These are phyloP conservation scores for Phengaris alcon DNA, from an alignment of 2,888 invertebrate species.

Conservation along the genomic window DNA sequence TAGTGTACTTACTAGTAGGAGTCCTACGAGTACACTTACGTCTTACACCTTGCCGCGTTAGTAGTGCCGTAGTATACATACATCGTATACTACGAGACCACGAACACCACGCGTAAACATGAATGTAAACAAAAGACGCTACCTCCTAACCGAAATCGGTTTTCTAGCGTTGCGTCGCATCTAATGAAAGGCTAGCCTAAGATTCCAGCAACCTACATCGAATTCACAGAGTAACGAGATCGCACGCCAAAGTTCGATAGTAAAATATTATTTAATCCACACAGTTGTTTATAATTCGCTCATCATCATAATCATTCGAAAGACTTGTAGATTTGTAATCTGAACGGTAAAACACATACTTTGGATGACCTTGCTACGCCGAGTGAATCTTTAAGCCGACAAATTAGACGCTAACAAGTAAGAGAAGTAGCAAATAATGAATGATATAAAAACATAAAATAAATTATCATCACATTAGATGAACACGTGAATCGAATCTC, in stretches of 20 bases:
- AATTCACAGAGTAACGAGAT: constrained; percentile 56
- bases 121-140: not conserved
- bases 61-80: no score
- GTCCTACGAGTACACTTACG: no score
- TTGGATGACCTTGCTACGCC: not conserved
- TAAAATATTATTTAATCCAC: constrained; percentile 19
- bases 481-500: not conserved
- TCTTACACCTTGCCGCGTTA: not conserved
- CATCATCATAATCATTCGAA: not conserved
- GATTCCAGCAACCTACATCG: constrained; percentile 46
- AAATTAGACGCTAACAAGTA: no score
- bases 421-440: not conserved
- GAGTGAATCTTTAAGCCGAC: not conserved
- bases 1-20: not conserved
- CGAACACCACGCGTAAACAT: not conserved
- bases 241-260: constrained; percentile 46
- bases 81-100: not conserved
- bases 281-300: constrained; percentile 1
- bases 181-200: constrained; percentile 1
- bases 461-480: constrained; percentile 1
- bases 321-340: not conserved
- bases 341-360: no score
- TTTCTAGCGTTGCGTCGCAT: not conserved
- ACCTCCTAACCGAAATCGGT: not conserved
- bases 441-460: not conserved